Evolutionary conservation across 2,113 vertebrate genomes (phyloP).

Genomic region (Spea bombifrons): DNA sequence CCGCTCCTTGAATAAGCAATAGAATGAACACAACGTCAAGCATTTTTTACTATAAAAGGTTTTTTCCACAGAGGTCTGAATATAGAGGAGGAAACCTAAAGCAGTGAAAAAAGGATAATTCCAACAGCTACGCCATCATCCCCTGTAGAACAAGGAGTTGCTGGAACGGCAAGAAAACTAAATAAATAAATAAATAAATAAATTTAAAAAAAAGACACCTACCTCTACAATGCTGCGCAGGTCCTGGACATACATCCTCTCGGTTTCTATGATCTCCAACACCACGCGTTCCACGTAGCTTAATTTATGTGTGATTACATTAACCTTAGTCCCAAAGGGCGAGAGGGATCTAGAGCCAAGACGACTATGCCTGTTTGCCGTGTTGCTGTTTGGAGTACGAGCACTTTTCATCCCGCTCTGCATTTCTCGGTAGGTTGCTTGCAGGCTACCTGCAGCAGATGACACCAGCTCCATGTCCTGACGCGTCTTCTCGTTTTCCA

Average conservation of each 20-base stretch:
- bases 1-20: too few species aligned
- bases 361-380: constrained; percentile 44
- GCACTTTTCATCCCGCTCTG: background rate
- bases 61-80: too few species aligned
- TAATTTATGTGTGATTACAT: constrained; percentile 66
- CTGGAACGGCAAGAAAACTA: too few species aligned
- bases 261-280: constrained; percentile 91
- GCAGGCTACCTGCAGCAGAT: constrained; percentile 27
- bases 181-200: too few species aligned
- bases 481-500: constrained; percentile 34
- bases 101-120: too few species aligned
- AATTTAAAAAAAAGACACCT: constrained; percentile 47
- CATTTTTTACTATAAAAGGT: too few species aligned
- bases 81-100: too few species aligned
- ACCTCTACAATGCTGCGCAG: constrained; percentile 93
- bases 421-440: background rate
- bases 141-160: too few species aligned
- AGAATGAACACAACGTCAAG: too few species aligned
- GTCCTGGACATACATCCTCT: constrained; percentile 89
- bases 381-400: constrained; percentile 66
- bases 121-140: too few species aligned
- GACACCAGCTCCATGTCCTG: constrained; percentile 64
- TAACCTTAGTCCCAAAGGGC: constrained; percentile 63
- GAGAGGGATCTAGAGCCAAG: constrained; percentile 51
- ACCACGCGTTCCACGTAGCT: constrained; percentile 90